Evolutionary conservation across 2,888 invertebrate genomes (phyloP).

Genomic region (Eupithecia dodoneata): DNA sequence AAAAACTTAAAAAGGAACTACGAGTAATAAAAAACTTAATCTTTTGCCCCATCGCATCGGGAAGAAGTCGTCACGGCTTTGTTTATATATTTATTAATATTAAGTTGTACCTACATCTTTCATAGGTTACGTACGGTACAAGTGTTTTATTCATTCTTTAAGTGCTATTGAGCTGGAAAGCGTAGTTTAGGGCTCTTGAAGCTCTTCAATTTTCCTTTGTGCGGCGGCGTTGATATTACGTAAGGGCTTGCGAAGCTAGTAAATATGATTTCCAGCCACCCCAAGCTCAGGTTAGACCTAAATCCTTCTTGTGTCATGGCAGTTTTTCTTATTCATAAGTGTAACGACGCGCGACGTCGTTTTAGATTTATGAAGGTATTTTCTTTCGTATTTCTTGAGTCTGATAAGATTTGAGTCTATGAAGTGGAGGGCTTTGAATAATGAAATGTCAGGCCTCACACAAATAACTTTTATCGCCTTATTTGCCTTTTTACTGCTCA

Average conservation of each 20-base stretch:
- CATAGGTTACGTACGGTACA: constrained; percentile 45
- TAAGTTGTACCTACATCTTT: constrained; percentile 41
- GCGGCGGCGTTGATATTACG: constrained; percentile 59
- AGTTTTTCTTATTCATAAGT: constrained; percentile 36
- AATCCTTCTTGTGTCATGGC: constrained; percentile 32
- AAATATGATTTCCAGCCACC: constrained; percentile 40
- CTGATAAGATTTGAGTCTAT: constrained; percentile 16
- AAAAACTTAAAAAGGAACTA: too few relatives aligned
- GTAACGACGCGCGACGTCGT: constrained; percentile 25
- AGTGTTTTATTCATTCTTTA: constrained; percentile 64
- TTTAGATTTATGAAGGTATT: constrained; percentile 29
- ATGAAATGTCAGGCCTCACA: not conserved
- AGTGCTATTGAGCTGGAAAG: constrained; percentile 66
- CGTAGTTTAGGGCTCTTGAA: constrained; percentile 65
- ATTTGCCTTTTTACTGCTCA: constrained; percentile 13
- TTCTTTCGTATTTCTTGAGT: constrained; percentile 26
- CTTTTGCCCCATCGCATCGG: constrained; percentile 14
- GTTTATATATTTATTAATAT: constrained; percentile 41
- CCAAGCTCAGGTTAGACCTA: constrained; percentile 34
- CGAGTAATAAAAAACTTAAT: too few relatives aligned
- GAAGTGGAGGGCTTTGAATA: constrained; percentile 12
- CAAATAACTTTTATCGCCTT: constrained; percentile 10
- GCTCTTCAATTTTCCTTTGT: constrained; percentile 67
- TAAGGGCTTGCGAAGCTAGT: constrained; percentile 52
- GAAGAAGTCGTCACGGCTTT: constrained; percentile 52